These are phyloP conservation scores for Acanthurus tractus DNA, from an alignment of 2,797 vertebrate genomes.

Conservation along the genomic window DNA sequence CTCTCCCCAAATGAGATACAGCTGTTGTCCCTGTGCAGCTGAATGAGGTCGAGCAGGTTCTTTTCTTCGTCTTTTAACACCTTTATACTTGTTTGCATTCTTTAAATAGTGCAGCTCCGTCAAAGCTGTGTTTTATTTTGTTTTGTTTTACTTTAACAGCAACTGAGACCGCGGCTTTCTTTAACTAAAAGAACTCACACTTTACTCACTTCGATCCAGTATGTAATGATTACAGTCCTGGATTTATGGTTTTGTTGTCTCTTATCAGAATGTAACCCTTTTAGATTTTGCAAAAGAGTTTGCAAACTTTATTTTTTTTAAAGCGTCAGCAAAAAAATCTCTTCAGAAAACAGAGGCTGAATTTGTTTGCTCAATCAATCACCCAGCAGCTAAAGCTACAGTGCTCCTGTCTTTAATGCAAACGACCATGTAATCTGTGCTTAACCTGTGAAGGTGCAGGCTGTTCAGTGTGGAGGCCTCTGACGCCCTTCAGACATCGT, in stretches of 20 bases:
- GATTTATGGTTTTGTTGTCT: not conserved
- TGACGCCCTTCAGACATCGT: not conserved
- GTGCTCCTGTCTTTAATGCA: not conserved
- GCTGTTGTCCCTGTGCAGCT: slow-evolving; percentile 24
- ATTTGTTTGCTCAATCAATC: not conserved
- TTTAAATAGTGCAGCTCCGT: not conserved
- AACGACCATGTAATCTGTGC: slow-evolving; percentile 10
- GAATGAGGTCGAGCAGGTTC: slow-evolving; percentile 26
- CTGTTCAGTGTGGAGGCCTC: not conserved
- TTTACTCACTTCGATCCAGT: not conserved
- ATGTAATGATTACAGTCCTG: not conserved
- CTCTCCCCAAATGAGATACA: slow-evolving; percentile 35
- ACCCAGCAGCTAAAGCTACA: not conserved
- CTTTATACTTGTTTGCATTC: not conserved
- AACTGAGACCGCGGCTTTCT: not conserved
- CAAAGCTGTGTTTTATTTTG: not conserved
- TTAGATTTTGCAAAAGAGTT: too few species aligned
- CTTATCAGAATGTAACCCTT: not conserved
- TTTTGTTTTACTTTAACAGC: too few species aligned
- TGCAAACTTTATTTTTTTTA: not conserved
- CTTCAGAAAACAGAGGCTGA: not conserved
- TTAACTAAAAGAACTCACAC: not conserved
- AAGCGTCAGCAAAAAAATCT: too few species aligned
- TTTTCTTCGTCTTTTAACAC: not conserved
- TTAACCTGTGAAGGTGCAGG: slow-evolving; percentile 26